Evolutionary conservation across 53 echinoderm and acorn worm genomes (phyloP), one percentile per base, ranked within the genome.

Genomic region (Zoroaster sp.): DNA sequence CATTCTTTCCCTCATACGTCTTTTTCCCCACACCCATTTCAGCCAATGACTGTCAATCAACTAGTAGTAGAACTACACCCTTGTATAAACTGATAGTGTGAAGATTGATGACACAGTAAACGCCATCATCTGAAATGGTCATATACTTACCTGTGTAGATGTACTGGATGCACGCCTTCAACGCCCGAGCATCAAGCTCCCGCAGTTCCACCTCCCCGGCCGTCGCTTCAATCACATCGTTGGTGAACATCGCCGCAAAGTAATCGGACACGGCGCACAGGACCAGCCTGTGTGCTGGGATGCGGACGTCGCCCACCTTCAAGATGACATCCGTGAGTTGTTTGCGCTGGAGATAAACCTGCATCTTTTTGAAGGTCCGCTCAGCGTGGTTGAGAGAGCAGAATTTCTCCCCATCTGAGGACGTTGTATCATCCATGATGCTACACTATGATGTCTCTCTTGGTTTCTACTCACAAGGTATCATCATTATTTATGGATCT

Each of bases 221-320:
- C 5, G 88, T 86, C 0, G 99, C 96, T 66, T 99, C 99, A 0
- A 92, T 63, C 40, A 99, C 90, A 59, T 99, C 90, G 67, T 94
- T 91, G 11, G 99, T 99, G 49, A 99, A 99, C 99, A 99, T 99
- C 1, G 99, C 99, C 7, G 94, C 96, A 87, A 99, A 99, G 88
- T 99, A 99, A 53, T 99, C 99, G 1, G 99, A 99, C 74, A 99
- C 99, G 4, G 99, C 93, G 59, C 99, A 94, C 23, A 99, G 92
- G 17, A 99, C 96, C 36, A 99, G 92, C 37, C 99, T 79, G 33
- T 99, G 99, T 1, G 99, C 95, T 1, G 96, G 96, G 28, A 99
- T 99, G 3, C 99, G 93, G 6, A 92, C 80, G 49, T 89, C 88
- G 1, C 94, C 99, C 0, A 93, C 99, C 17, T 59, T 95, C 68